Percentiles rank a stretch among this genome's conserved stretches.
Conservation (phyloP, 2,888 invertebrate genomes). For the Cephus runcator region DNA sequence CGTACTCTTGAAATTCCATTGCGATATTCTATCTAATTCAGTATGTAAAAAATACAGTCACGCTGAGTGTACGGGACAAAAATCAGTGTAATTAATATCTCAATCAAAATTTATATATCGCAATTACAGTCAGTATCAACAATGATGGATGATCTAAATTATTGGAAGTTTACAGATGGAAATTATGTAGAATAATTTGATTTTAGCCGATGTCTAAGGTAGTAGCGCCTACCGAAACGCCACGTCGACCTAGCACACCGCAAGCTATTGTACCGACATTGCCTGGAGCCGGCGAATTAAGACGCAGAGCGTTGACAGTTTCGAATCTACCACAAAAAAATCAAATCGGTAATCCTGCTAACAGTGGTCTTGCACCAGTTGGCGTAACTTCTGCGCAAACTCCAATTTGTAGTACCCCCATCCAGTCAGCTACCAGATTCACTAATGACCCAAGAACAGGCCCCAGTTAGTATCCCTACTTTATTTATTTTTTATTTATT, state of each 20-base stretch:
- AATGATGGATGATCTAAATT: neutral
- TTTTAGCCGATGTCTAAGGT: constrained; percentile 39
- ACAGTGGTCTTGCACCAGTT: constrained; percentile 33
- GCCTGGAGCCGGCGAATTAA: constrained; percentile 42
- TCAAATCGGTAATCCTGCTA: constrained; percentile 33
- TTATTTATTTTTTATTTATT: constrained; percentile 12
- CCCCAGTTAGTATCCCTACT: constrained; percentile 44
- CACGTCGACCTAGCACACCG: constrained; percentile 41
- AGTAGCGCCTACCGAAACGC: constrained; percentile 32
- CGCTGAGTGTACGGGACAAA: neutral
- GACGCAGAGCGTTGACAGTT: constrained; percentile 49
- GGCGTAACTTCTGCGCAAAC: constrained; percentile 36
- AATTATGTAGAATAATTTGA: constrained; percentile 13
- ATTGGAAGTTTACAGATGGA: neutral
- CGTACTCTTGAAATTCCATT: neutral
- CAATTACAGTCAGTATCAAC: neutral
- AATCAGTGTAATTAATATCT: neutral
- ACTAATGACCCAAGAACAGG: constrained; percentile 39
- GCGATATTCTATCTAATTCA: neutral
- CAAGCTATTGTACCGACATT: constrained; percentile 33
- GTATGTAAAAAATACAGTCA: neutral
- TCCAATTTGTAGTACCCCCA: constrained; percentile 36
- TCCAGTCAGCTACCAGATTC: constrained; percentile 40
- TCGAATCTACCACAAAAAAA: constrained; percentile 31
- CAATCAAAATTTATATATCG: neutral